Evolutionary conservation across 37 sponge, comb jelly and placozoan species (phyloP).

Genomic region (Tethya wilhelma): DNA sequence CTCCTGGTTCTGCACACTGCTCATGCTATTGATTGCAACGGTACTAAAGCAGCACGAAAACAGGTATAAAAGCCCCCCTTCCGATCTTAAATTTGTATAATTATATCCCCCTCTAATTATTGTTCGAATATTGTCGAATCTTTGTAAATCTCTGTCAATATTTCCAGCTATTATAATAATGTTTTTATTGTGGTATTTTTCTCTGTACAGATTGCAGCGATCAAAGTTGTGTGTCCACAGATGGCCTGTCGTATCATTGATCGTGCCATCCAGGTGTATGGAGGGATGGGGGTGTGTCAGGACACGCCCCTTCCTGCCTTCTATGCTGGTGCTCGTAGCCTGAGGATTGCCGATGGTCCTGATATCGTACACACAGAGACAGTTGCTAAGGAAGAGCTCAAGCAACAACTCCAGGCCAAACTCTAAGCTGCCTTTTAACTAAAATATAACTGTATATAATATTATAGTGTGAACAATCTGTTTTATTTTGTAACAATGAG

Average conservation of each 20-base stretch:
- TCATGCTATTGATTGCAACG: constrained; percentile 71
- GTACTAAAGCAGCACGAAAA: constrained; percentile 72
- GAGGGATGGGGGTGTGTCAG: constrained; percentile 85
- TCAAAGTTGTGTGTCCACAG: constrained; percentile 79
- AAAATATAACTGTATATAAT: too few relatives aligned
- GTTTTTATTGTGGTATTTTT: not conserved
- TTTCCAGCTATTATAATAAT: not conserved
- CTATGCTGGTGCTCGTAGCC: constrained; percentile 70
- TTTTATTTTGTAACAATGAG: too few relatives aligned
- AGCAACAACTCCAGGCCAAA: constrained; percentile 43
- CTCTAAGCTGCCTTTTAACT: too few relatives aligned
- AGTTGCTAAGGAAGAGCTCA: constrained; percentile 79
- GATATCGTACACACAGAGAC: constrained; percentile 89
- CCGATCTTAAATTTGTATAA: not conserved
- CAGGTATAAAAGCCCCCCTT: constrained; percentile 29
- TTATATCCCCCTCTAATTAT: too few relatives aligned
- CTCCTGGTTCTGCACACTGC: constrained; percentile 87
- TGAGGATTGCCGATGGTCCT: constrained; percentile 93
- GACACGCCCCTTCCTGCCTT: constrained; percentile 68
- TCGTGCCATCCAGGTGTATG: constrained; percentile 84
- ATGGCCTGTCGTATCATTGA: constrained; percentile 83
- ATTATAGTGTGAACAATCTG: too few relatives aligned
- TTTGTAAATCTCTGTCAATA: not conserved
- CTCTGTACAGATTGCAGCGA: constrained; percentile 73
- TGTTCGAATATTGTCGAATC: too few relatives aligned